phyloP scores from a whole-genome alignment of 2,113 vertebrate genomes.

The Ardeotis arabs region DNA sequence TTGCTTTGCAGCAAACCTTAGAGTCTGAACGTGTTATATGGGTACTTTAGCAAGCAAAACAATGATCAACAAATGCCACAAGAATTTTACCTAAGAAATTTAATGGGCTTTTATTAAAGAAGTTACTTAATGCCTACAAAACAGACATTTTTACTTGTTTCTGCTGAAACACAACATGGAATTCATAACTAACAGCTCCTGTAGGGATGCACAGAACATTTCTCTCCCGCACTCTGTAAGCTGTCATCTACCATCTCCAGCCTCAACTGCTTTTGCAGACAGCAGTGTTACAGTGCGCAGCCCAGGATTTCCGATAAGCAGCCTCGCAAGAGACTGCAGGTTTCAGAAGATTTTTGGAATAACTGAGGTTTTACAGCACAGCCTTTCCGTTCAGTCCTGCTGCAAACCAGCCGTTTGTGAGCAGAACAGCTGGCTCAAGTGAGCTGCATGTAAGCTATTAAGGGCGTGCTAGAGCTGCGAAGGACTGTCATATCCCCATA shows the following conservation, averaged over 20 bases:
- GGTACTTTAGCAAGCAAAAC: background rate
- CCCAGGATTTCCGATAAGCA: background rate
- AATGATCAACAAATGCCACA: background rate
- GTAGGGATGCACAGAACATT: background rate
- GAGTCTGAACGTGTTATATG: rapidly evolving
- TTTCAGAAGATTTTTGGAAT: background rate
- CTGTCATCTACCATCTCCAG: background rate
- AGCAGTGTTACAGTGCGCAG: background rate
- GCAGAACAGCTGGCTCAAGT: background rate
- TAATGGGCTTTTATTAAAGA: background rate
- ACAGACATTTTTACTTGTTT: background rate
- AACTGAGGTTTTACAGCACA: background rate
- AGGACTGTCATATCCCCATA: background rate
- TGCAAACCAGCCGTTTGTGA: background rate
- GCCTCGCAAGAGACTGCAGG: background rate
- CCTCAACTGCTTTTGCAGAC: background rate
- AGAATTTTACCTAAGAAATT: background rate
- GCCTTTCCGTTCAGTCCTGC: background rate
- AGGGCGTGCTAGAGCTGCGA: background rate
- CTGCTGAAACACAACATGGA: background rate
- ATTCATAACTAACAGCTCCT: background rate
- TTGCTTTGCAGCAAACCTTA: rapidly evolving
- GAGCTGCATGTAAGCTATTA: background rate
- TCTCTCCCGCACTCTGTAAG: background rate
- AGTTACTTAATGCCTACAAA: background rate